phyloP scores from a whole-genome alignment of 2,113 vertebrate genomes.

The Campylomormyrus tamandua region DNA sequence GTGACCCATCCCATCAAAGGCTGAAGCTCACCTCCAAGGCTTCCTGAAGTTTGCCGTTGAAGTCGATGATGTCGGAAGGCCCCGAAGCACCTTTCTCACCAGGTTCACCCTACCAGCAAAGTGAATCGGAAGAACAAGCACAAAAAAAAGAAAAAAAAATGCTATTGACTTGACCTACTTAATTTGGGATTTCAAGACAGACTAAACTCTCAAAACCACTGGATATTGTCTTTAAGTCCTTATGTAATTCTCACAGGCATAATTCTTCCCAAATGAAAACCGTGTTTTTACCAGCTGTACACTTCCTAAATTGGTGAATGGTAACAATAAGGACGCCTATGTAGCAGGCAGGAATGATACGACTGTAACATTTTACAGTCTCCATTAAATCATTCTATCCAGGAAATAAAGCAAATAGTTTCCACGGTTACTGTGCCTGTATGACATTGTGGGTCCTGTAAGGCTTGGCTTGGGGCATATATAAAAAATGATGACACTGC shows the following conservation, averaged over 20 bases:
- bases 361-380: background rate
- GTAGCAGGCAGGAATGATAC: background rate
- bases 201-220: background rate
- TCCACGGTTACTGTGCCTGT: background rate
- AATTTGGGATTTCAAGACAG: background rate
- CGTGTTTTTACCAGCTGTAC: background rate
- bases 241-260: background rate
- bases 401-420: background rate
- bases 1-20: background rate
- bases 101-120: slow-evolving; percentile 64
- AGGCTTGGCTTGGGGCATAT: background rate
- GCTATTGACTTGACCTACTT: background rate
- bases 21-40: slow-evolving; percentile 72
- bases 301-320: background rate
- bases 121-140: background rate
- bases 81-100: slow-evolving; percentile 75
- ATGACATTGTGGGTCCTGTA: background rate
- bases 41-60: slow-evolving; percentile 80
- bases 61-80: slow-evolving; percentile 79
- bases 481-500: background rate
- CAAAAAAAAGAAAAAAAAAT: background rate
- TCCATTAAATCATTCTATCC: background rate
- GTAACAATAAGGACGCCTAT: background rate
- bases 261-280: background rate
- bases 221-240: background rate